Conservation (phyloP, 2,113 vertebrate genomes). For the Oophaga pumilio region DNA sequence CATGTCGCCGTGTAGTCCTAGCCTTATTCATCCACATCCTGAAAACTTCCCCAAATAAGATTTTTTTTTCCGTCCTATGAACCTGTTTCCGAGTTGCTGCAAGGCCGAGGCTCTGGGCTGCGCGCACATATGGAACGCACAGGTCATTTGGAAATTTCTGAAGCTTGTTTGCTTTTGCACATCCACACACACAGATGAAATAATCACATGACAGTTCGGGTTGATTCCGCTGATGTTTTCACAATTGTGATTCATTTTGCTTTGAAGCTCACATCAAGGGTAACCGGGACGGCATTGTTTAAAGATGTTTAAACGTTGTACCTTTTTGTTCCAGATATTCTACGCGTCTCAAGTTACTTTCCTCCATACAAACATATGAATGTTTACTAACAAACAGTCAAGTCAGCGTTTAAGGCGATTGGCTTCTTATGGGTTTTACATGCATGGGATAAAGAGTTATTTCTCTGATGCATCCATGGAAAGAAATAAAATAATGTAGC, state of each 20-base stretch:
- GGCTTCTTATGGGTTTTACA: not conserved
- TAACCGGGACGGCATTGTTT: constrained; percentile 37
- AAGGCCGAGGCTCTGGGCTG: not conserved
- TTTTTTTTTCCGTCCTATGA: not conserved
- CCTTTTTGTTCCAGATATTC: constrained; percentile 59
- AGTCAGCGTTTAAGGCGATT: constrained; percentile 36
- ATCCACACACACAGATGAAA: constrained; percentile 49
- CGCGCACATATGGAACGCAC: constrained; percentile 44
- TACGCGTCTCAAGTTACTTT: constrained; percentile 58
- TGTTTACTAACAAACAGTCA: constrained; percentile 56
- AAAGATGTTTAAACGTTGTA: constrained; percentile 46
- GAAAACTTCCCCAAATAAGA: not conserved
- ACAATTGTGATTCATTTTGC: constrained; percentile 53
- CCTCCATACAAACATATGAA: constrained; percentile 51
- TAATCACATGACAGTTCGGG: constrained; percentile 59
- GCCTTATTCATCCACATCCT: not conserved
- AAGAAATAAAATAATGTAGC: not conserved
- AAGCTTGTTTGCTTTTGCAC: constrained; percentile 38
- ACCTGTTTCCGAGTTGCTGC: not conserved
- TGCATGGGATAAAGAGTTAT: not conserved
- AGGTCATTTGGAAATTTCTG: constrained; percentile 36
- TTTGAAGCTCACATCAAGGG: constrained; percentile 46
- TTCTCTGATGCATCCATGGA: not conserved
- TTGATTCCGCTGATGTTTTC: constrained; percentile 46
- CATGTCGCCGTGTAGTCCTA: no score